phyloP scores from a whole-genome alignment of 2,113 vertebrate genomes.

The Heterocephalus glaber region DNA sequence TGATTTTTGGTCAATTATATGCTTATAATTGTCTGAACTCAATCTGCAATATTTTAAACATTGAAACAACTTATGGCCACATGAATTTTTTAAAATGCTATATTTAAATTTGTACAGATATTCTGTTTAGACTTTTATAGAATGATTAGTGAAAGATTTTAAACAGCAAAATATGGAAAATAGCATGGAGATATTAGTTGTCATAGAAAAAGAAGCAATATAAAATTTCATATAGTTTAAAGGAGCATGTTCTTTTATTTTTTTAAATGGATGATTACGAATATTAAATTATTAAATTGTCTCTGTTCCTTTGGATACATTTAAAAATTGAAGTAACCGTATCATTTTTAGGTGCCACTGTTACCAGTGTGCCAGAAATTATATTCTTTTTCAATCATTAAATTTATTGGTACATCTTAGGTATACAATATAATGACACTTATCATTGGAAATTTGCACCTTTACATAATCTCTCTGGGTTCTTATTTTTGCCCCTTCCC shows the following conservation, averaged over 20 bases:
- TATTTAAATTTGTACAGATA: not conserved
- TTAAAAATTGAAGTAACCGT: not conserved
- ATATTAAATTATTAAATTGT: not conserved
- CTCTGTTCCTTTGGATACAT: not conserved
- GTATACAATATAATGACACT: no score
- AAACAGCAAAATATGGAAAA: slow-evolving; percentile 28
- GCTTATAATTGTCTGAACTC: not conserved
- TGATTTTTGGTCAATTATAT: not conserved
- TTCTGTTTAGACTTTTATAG: not conserved
- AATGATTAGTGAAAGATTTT: slow-evolving; percentile 6
- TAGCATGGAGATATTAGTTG: not conserved
- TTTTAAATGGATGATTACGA: not conserved
- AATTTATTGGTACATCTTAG: no score
- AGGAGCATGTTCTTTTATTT: not conserved
- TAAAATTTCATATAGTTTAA: slow-evolving; percentile 26
- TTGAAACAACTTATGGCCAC: not conserved
- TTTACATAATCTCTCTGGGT: no score
- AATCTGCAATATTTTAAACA: not conserved
- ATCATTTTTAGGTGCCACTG: not conserved
- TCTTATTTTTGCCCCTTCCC: no score
- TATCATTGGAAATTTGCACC: no score
- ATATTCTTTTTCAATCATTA: no score
- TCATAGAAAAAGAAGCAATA: not conserved
- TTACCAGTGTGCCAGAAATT: not conserved
- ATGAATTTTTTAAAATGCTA: not conserved